Evolutionary conservation across 2,113 vertebrate genomes (phyloP), one percentile per base, ranked within the genome.

Genomic region (Diphyllodes magnificus): DNA sequence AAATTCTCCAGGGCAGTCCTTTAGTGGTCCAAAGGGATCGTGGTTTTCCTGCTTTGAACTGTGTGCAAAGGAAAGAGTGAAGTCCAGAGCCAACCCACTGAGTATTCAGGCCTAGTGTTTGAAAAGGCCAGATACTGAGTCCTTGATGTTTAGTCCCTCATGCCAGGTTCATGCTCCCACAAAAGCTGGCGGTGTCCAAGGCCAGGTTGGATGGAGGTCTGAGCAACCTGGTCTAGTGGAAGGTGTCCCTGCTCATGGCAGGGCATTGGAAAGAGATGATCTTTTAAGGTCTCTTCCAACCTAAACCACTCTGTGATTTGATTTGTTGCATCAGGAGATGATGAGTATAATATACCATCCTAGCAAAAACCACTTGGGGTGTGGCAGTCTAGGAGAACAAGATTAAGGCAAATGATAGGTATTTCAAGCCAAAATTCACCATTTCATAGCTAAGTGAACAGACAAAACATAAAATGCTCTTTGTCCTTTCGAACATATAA

Each of bases 1-100:
- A 79, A 86, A 53, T 66, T 73, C 53, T 91, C 9, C 54, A 51
- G 59, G 73, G 30, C 59, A 91, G 75, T 77, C 66, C 66, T 80
- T 70, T 37, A 86, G 71, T 72, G 57, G 25, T 72, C 40, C 2
- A 4, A 51, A 82, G 47, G 33, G 50, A 65, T 82, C 0, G 0
- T 94, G 75, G 73, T 90, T 95, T 95, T 93, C 75, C 75, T 92
- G 66, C 87, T 88, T 64, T 85, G 85, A 90, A 72, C 47, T 82
- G 16, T 42, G 27, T 64, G 65, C 44, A 82, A 57, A 51, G n/a
- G 35, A 68, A 75, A 44, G 53, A 89, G 33, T 37, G 81, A 89
- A 79, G 65, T 72, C 61, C 49, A 72, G 57, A 69, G 45, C 27
- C 59, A 89, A 22, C 40, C 23, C 56, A 50, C 54, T 60, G 88